These are phyloP conservation scores for Astyanax mexicanus DNA, from an alignment of 2,797 vertebrate species.

Conservation along the genomic window DNA sequence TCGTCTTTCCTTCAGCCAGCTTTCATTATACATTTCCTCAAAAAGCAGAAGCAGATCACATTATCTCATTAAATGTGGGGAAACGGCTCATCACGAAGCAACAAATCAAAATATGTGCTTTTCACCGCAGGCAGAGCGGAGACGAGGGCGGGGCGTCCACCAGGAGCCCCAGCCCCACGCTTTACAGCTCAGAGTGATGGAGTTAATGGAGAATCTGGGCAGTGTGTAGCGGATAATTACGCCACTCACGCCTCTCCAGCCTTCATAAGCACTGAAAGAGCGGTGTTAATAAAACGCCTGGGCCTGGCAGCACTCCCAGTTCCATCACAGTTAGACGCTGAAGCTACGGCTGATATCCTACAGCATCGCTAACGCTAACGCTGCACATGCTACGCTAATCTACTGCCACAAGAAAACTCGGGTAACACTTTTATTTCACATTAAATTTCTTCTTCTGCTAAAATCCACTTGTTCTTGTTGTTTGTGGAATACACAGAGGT, in stretches of 20 bases:
- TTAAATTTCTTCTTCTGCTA: too few relatives aligned
- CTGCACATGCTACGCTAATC: neutral
- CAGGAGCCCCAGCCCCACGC: too few relatives aligned
- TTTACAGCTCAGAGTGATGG: conserved; percentile 33
- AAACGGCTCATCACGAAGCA: conserved; percentile 32
- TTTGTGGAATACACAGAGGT: too few relatives aligned
- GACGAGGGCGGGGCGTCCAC: conserved; percentile 19
- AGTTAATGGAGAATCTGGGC: conserved; percentile 43
- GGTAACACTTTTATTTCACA: too few relatives aligned
- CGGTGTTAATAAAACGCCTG: conserved; percentile 29
- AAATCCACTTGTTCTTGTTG: too few relatives aligned
- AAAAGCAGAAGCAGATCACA: conserved; percentile 14
- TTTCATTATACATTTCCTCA: conserved; percentile 36
- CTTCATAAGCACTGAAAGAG: conserved; percentile 29
- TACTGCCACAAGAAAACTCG: neutral
- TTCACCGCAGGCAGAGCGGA: neutral
- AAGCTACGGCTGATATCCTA: neutral
- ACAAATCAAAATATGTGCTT: conserved; percentile 24
- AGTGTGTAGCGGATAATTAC: conserved; percentile 29
- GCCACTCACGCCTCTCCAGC: conserved; percentile 31
- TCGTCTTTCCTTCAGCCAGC: conserved; percentile 16
- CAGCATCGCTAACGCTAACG: neutral
- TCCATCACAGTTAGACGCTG: conserved; percentile 1
- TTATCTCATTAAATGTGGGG: conserved; percentile 36
- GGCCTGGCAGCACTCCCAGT: conserved; percentile 10